Conservation (phyloP, 2,797 vertebrate species). For the Erpetoichthys calabaricus region DNA sequence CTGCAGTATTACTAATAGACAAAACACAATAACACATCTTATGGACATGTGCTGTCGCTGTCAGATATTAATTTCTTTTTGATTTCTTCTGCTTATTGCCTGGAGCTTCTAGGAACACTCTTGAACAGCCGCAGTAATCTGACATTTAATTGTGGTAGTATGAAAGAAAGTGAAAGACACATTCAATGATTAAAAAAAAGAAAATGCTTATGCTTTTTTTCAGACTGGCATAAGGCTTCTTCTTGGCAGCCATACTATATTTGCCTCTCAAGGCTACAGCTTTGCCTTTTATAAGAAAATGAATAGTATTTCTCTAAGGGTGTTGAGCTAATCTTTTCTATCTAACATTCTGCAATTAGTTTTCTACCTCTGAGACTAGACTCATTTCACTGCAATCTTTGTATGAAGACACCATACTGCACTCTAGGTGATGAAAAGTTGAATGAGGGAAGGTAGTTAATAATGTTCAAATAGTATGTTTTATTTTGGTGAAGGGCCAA, state of each 20-base stretch:
- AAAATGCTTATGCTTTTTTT: neutral
- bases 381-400: neutral
- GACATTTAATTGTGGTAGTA: neutral
- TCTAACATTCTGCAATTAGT: neutral
- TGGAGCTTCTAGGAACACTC: too few relatives aligned
- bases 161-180: neutral
- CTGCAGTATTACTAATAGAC: too few relatives aligned
- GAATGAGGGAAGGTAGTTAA: too few relatives aligned
- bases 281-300: neutral
- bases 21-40: too few relatives aligned
- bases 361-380: neutral
- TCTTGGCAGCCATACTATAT: neutral
- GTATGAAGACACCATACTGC: neutral
- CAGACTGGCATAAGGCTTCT: neutral
- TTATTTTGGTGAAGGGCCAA: too few relatives aligned
- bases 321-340: neutral
- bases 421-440: neutral
- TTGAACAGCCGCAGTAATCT: too few relatives aligned
- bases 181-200: neutral
- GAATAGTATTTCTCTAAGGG: neutral
- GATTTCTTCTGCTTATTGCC: too few relatives aligned
- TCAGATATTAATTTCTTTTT: too few relatives aligned
- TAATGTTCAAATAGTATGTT: too few relatives aligned
- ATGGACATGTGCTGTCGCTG: too few relatives aligned
- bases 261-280: constrained; percentile 1